Evolutionary conservation across 2,888 invertebrate species (phyloP).

Genomic region (Thysanoteuthis rhombus): DNA sequence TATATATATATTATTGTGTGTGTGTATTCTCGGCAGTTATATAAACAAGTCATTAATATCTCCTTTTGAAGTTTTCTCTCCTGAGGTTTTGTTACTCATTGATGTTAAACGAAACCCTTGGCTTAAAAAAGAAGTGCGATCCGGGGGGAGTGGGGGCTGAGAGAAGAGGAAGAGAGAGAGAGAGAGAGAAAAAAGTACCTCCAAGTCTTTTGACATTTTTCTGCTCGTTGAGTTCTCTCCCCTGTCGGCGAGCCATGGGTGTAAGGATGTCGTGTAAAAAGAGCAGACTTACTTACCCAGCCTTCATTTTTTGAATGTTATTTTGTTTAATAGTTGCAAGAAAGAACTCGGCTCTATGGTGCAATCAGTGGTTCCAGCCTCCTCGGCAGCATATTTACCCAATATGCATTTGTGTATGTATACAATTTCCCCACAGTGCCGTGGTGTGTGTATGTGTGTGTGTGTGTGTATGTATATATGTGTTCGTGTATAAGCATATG

Average conservation of each 20-base stretch:
- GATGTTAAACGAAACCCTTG: slow-evolving; percentile 12
- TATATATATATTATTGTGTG: background rate
- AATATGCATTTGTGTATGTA: background rate
- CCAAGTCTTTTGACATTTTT: slow-evolving; percentile 12
- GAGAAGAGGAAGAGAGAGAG: background rate
- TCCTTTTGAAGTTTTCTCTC: slow-evolving; percentile 12
- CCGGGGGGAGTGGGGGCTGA: no score
- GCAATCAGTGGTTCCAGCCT: background rate
- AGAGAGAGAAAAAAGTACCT: background rate
- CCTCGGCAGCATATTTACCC: background rate
- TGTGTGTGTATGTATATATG: no score
- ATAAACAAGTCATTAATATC: slow-evolving; percentile 12
- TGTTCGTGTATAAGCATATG: no score
- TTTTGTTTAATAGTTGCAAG: background rate
- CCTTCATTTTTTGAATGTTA: background rate
- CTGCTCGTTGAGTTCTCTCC: background rate
- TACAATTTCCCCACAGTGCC: background rate
- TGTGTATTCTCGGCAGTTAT: background rate
- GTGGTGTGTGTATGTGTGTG: no score
- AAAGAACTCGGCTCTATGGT: background rate
- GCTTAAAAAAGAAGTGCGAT: background rate
- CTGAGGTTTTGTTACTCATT: background rate
- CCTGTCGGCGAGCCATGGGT: background rate
- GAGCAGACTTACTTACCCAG: background rate
- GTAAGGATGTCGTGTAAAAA: background rate